phyloP scores from a whole-genome alignment of 2,888 invertebrate species.

The Cheiracanthium punctorium region DNA sequence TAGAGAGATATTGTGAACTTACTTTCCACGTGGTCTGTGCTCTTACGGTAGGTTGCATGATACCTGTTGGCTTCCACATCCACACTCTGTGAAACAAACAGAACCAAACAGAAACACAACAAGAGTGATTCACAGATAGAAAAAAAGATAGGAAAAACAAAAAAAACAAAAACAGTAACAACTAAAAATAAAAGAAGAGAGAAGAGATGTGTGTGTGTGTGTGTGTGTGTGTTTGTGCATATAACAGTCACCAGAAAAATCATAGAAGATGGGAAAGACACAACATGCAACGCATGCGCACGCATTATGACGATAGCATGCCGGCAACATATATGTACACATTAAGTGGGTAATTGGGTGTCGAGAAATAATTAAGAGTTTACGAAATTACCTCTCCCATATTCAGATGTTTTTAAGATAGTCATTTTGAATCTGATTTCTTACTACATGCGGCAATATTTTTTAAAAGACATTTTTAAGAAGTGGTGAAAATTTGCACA shows the following conservation, averaged over 20 bases:
- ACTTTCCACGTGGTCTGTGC: conserved; percentile 63
- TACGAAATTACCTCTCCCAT: no score
- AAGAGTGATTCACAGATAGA: conserved; percentile 35
- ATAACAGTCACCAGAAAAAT: not conserved
- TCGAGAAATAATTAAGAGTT: no score
- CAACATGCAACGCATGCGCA: not conserved
- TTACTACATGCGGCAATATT: no score
- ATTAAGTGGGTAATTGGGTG: no score
- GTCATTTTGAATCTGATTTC: no score
- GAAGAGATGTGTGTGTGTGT: no score
- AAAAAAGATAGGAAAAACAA: conserved; percentile 22
- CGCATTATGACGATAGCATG: not conserved
- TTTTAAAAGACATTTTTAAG: no score
- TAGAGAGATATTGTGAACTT: conserved; percentile 22
- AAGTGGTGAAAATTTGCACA: no score
- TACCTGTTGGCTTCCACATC: conserved; percentile 68
- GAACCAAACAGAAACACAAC: conserved; percentile 45
- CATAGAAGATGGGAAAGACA: not conserved
- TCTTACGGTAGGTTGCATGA: conserved; percentile 66
- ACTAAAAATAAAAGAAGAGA: conserved; percentile 26
- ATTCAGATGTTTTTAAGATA: no score
- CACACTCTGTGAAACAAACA: conserved; percentile 65
- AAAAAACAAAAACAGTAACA: conserved; percentile 30
- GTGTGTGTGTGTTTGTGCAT: no score
- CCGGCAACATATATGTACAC: not conserved